phyloP scores from a whole-genome alignment of 30 jellyfish, hydroid and myxozoan species.

The Turritopsis rubra region DNA sequence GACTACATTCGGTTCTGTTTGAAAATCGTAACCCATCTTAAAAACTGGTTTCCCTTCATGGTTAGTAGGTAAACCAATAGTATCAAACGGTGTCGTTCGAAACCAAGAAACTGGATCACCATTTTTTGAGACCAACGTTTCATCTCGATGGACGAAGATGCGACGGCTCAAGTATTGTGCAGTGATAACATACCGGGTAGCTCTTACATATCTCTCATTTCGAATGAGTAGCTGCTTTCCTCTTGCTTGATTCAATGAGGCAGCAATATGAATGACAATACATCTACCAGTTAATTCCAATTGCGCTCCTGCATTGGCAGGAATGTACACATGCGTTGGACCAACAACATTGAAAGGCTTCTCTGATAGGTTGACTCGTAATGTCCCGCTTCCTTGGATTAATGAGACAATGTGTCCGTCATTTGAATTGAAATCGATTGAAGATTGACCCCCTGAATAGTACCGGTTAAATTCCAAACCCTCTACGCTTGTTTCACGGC shows the following conservation, averaged over 20 bases:
- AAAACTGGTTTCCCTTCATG: constrained; percentile 4
- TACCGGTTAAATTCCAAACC: neutral
- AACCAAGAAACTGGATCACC: constrained; percentile 1
- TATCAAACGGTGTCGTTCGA: constrained; percentile 5
- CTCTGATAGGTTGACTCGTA: neutral
- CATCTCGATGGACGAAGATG: constrained; percentile 3
- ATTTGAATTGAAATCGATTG: neutral
- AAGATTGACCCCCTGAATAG: neutral
- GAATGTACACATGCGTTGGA: neutral
- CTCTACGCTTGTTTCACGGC: constrained; percentile 3
- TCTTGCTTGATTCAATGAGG: neutral
- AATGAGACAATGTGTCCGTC: neutral
- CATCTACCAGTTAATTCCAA: neutral
- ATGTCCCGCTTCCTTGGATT: neutral
- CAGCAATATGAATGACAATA: neutral
- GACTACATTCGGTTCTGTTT: neutral
- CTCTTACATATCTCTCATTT: neutral
- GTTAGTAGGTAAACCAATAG: neutral
- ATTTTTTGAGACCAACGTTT: neutral
- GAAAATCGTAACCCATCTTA: constrained; percentile 15
- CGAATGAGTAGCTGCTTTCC: neutral
- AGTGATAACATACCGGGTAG: neutral
- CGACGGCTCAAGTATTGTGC: constrained; percentile 2
- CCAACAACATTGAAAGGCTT: neutral
- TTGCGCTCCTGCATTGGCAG: neutral